Percentiles rank a stretch among this genome's conserved stretches.
Conservation (phyloP, 2,113 vertebrate genomes). For the Rafetus swinhoei region DNA sequence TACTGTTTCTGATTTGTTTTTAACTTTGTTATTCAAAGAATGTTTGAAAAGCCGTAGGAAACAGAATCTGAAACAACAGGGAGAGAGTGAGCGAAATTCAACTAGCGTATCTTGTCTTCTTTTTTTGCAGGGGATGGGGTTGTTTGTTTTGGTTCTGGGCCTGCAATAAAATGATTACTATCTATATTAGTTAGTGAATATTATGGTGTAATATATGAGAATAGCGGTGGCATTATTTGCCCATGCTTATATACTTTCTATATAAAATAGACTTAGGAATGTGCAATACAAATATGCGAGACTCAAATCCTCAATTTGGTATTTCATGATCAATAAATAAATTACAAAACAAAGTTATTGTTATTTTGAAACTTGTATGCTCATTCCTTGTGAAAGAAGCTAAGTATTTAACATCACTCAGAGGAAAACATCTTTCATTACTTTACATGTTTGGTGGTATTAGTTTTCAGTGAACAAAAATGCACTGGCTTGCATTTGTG, state of each 20-base stretch:
- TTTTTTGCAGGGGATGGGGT: not conserved
- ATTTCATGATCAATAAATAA: constrained; percentile 58
- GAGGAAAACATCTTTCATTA: constrained; percentile 67
- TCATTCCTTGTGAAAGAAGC: constrained; percentile 51
- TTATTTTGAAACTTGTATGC: constrained; percentile 67
- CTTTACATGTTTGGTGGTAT: constrained; percentile 15
- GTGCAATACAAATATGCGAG: constrained; percentile 46
- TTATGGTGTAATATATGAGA: not conserved
- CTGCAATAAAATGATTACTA: constrained; percentile 63
- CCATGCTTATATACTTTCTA: constrained; percentile 47
- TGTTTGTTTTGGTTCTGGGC: constrained; percentile 64
- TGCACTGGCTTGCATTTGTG: constrained; percentile 18
- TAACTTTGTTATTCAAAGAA: constrained; percentile 3
- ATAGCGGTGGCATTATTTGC: constrained; percentile 29
- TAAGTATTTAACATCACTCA: constrained; percentile 61
- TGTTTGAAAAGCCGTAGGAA: constrained; percentile 12
- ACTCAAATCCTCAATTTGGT: constrained; percentile 60
- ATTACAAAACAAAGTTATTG: constrained; percentile 55
- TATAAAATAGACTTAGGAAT: constrained; percentile 39
- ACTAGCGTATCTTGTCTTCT: constrained; percentile 44
- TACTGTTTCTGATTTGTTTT: not conserved
- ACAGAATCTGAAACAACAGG: not conserved
- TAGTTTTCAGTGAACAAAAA: constrained; percentile 61
- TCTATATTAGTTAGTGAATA: constrained; percentile 63
- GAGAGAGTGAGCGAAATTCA: constrained; percentile 12